Evolutionary conservation across 2,888 invertebrate genomes (phyloP).

Genomic region (Amiota mariae): DNA sequence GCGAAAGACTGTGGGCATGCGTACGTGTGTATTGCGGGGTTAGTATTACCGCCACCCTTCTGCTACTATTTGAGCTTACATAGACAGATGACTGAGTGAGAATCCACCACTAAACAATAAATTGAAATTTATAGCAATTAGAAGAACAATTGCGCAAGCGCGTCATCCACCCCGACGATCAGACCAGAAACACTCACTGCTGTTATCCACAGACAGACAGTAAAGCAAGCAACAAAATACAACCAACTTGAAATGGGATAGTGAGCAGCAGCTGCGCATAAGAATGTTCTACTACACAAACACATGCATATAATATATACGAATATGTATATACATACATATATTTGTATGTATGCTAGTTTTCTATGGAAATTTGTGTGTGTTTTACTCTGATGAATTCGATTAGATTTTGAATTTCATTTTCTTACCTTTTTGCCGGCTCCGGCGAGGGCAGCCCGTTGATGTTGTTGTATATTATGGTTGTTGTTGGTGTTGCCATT

Average conservation of each 20-base stretch:
- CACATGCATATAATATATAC: neutral
- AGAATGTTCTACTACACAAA: slow-evolving; percentile 39
- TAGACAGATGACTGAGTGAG: too few relatives aligned
- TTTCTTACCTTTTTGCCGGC: slow-evolving; percentile 61
- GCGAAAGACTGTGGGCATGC: too few relatives aligned
- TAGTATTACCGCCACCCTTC: too few relatives aligned
- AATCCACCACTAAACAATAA: too few relatives aligned
- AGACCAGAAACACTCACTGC: too few relatives aligned
- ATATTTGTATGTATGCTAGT: neutral
- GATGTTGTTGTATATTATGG: slow-evolving; percentile 47
- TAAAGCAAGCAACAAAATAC: neutral
- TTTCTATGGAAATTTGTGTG: slow-evolving; percentile 14
- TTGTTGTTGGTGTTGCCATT: slow-evolving; percentile 35
- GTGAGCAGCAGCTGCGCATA: slow-evolving; percentile 52
- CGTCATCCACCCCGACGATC: too few relatives aligned
- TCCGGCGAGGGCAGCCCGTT: slow-evolving; percentile 36
- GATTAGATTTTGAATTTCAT: neutral
- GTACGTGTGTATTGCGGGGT: too few relatives aligned
- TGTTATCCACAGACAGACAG: neutral
- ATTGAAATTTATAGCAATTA: too few relatives aligned
- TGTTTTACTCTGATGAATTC: too few relatives aligned
- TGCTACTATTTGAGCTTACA: too few relatives aligned
- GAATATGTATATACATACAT: neutral
- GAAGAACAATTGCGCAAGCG: too few relatives aligned
- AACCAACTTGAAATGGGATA: neutral